Evolutionary conservation across 2,888 invertebrate species (phyloP), one percentile per base, ranked within the genome.

Genomic region (Tipula vernalis): DNA sequence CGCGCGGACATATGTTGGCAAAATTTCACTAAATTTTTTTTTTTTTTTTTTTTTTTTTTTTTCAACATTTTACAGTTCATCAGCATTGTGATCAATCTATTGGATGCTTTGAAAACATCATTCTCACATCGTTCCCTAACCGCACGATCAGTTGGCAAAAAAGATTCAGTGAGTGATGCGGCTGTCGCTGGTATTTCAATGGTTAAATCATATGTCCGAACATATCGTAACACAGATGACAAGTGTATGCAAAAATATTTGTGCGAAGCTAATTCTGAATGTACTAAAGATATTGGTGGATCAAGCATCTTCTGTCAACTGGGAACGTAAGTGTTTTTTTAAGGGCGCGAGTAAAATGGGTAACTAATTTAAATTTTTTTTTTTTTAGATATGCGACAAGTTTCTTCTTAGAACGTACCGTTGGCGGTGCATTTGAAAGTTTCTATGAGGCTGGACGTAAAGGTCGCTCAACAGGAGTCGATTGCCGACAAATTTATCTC

Each of bases 41-140:
- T 85, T 42, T 84, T 83, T 87, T 87, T 57, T 28, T 42, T 92
- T 91, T 90, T 90, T 91, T 90, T 84, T 42, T 92, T 91, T 90
- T 90, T 91, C 90, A 39, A 84, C 15, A 84, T 90, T 90, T 90
- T 89, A 28, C 93, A 98, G 97, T 96, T 98, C 93, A 96, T 98
- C 93, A 96, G 96, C 93, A 96, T 98, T 92, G 96, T 97, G 87
- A 95, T 97, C 90, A 97, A 97, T 91, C 94, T 98, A 84, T 92
- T 98, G 93, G 98, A 98, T 90, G 97, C 98, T 87, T 92, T 98
- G 90, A 97, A 97, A 92, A 97, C 97, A 41, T 97, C 97, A 51
- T 97, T 98, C 93, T 97, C 97, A 42, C 97, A 98, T 91, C 95
- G 98, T 89, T 97, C 97, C 18, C 91, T 97, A 89, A 93, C 95